A percentile compares a stretch with the other conserved stretches of the same genome.
Conservation (phyloP, 2,797 vertebrate species). For the Pseudotriccus pelzelni region DNA sequence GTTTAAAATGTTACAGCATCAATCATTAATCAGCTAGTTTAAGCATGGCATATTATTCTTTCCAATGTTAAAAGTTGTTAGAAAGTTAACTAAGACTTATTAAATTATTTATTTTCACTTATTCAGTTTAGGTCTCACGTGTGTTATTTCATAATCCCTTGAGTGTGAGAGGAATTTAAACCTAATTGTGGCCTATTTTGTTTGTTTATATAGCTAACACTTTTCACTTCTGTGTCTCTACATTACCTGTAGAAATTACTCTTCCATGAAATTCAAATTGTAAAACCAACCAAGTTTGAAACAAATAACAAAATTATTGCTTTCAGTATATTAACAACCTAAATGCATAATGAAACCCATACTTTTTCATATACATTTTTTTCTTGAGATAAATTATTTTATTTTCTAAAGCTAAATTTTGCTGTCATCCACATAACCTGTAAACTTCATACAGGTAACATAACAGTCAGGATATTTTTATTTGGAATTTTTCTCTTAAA, state of each 20-base stretch:
- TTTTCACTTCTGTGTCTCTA: background rate
- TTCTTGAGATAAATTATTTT: background rate
- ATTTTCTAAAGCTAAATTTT: background rate
- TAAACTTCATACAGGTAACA: background rate
- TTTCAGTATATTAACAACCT: background rate
- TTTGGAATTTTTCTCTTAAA: background rate
- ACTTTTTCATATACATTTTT: background rate
- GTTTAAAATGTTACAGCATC: background rate
- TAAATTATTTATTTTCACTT: slow-evolving; percentile 33
- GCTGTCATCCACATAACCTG: background rate
- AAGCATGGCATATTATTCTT: background rate
- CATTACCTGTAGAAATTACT: background rate
- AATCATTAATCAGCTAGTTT: background rate
- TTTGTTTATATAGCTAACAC: slow-evolving; percentile 15
- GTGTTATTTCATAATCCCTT: slow-evolving; percentile 20
- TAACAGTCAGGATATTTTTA: background rate
- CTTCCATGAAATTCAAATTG: background rate
- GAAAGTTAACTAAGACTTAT: background rate
- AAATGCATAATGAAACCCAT: background rate
- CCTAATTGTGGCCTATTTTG: background rate
- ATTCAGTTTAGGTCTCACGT: background rate
- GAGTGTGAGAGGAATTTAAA: slow-evolving; percentile 33
- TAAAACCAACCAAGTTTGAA: background rate
- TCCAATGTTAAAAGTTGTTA: background rate
- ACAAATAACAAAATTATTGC: background rate